Evolutionary conservation across 1,140 invertebrate genomes (phyloP), one percentile per base, ranked within the genome.

Genomic region (Caenorhabditis latens): DNA sequence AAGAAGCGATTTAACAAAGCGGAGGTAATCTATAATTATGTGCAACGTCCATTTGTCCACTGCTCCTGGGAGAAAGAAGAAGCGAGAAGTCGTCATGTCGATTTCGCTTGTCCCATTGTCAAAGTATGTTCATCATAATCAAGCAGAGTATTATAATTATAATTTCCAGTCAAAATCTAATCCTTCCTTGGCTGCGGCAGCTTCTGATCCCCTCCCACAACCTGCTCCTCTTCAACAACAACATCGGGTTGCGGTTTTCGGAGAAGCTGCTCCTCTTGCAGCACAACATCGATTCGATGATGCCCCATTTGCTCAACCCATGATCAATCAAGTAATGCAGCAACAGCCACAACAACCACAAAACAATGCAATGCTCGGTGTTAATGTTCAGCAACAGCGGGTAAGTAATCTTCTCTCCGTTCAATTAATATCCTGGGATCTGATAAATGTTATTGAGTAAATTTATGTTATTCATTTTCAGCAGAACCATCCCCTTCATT

Each of bases 11-110:
- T 97, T 14, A 97, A 97, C 16, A 94, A 97, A 55, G 95, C 96
- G 4, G 94, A 94, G 93, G 98, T 99, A 0, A 98, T 99, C 88
- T 99, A 99, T 93, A 99, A 99, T 93, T 99, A 99, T 93, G 98
- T 99, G 0, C 98, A 99, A 92, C 94, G 98, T n/a, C 98, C 98
- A 0, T 99, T 99, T 93, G 96, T 99, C 65, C 97, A 98, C 90
- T 98, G 99, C 96, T 99, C 97, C 0, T 99, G 98, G 98, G 98
- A 99, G 93, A 99, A 99, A 90, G 98, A 99, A 92, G 98, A 99
- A 93, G 97, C 97, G 0, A 99, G 98, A 92, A 98, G 97, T 93
- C 95, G 98, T 8, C 98, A 99, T 93, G 98, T 99, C 0, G 98
- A 99, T 93, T 99, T 99, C 93, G 91, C 91, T 11, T 92, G 91